Evolutionary conservation across 2,113 vertebrate species (phyloP), one percentile per base, ranked within the genome.

Genomic region (Vulpes lagopus): DNA sequence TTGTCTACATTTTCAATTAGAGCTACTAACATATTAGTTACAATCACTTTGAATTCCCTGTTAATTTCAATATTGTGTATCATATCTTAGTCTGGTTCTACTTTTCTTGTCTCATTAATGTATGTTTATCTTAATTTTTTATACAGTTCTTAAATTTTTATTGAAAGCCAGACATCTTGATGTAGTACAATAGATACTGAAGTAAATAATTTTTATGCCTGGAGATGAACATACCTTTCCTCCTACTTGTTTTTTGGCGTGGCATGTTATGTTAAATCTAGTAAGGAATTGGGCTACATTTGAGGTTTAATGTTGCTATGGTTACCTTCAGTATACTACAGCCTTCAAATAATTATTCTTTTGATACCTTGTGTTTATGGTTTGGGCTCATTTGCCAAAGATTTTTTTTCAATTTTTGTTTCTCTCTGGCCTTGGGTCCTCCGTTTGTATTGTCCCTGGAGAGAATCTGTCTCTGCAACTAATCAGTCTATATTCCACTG

Each of bases 1-100:
- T 35, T 51, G 2, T 38, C 67, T 88, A 27, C 20, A n/a, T 81
- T 62, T 80, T 51, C 91, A 35, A 27, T n/a, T 76, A 78, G 71
- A 84, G 43, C 59, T 17, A 89, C 89, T 89, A 84, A 83, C 19
- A 43, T 80, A 23, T 71, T 71, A 87, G 43, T 95, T 55, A 96
- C 25, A 86, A 27, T 82, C 82, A 82, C 60, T 64, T 78, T 64
- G 49, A 57, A 76, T 53, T 69, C 43, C 88, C 20, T 95, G 10
- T 80, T 73, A 38, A 62, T 60, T 90, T 81, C 25, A 76, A n/a
- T 6, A n/a, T 5, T 14, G 4, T 67, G 2, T 80, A 8, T 57
- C 73, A 67, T 74, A 85, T 86, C 74, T 86, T 11, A 76, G 25
- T 64, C 81, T 87, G 32, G 10, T 88, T 69, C 83, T 76, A 87